Base-by-base conservation (phyloP, 2,113 vertebrate genomes). In the Procapra przewalskii region DNA sequence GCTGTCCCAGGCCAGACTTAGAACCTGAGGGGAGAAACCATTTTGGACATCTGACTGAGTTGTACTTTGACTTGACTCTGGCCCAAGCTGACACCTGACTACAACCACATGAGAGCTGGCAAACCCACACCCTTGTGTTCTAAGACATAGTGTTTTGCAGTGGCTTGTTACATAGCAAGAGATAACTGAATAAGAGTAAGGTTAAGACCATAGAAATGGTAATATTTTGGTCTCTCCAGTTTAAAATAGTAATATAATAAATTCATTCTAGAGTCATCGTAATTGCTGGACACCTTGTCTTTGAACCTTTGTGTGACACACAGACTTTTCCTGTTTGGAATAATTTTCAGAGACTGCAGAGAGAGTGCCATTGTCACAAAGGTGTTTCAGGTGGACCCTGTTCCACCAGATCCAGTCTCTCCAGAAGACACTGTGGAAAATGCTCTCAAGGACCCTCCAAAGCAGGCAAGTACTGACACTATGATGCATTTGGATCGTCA, bases 311-410 rank as follows among this genome's bases (percentile, higher is more conserved):
- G 3, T 96, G 29, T 97, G 94, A 31, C 43, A 12, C 40, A 3
- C 2, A 97, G 14, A 48, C 88, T 50, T 96, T 93, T 90, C 62
- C 89, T 95, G 31, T 52, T 59, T 27, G 11, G 79, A 96, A 88
- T 98, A 79, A 91, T 96, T 98, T 98, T 87, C 97, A 99, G 99
- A 88, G 99, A 99, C 90, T 99, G 98, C 98, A 99, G 99, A 89
- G 97, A 99, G 97, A 99, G 99, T 96, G 98, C 99, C 6, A 88
- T 99, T 5, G 99, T 99, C 90, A 99, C 99, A 10, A 99, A 99
- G 97, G 96, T 99, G 16, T 99, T 99, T 98, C 96, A 98, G 2
- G 99, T 99, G 90, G 99, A 99, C 77, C 97, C 94, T 23, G 97
- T 98, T 19, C 89, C 97, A 29, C 98, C 96, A 21, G 96, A 97